phyloP scores from a whole-genome alignment of 2,113 vertebrate genomes.

The Neodon shergylaensis region DNA sequence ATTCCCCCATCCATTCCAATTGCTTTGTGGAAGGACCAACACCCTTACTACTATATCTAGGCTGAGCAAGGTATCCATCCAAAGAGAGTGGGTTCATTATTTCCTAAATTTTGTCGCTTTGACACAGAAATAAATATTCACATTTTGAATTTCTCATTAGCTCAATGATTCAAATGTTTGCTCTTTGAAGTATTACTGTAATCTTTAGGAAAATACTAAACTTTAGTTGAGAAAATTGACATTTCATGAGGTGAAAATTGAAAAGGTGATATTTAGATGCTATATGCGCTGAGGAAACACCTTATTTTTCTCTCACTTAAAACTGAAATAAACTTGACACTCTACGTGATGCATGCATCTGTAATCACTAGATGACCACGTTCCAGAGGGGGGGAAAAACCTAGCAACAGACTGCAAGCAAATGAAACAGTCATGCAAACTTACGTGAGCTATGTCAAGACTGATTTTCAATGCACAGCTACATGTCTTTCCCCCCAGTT shows the following conservation, averaged over 20 bases:
- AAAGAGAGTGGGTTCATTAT: not conserved
- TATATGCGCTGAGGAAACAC: not conserved
- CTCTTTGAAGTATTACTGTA: not conserved
- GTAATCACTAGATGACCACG: not conserved
- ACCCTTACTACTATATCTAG: too few species aligned
- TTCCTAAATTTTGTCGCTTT: conserved; percentile 14
- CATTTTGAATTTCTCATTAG: not conserved
- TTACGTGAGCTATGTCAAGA: not conserved
- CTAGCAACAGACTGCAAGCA: not conserved
- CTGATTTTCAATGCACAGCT: not conserved
- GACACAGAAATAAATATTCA: not conserved
- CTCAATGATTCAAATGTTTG: not conserved
- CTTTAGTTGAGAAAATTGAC: not conserved
- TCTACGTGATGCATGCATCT: not conserved
- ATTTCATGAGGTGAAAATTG: not conserved
- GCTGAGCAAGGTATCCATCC: too few species aligned
- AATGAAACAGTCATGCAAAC: not conserved
- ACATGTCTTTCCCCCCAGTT: not conserved
- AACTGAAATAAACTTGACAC: not conserved
- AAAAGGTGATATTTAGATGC: not conserved
- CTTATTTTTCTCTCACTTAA: not conserved
- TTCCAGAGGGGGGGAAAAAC: not conserved
- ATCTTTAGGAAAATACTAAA: not conserved
- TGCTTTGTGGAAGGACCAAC: too few species aligned
- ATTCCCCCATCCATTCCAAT: too few species aligned